Evolutionary conservation across 2,888 invertebrate genomes (phyloP).

Genomic region (Tenodera sinensis): DNA sequence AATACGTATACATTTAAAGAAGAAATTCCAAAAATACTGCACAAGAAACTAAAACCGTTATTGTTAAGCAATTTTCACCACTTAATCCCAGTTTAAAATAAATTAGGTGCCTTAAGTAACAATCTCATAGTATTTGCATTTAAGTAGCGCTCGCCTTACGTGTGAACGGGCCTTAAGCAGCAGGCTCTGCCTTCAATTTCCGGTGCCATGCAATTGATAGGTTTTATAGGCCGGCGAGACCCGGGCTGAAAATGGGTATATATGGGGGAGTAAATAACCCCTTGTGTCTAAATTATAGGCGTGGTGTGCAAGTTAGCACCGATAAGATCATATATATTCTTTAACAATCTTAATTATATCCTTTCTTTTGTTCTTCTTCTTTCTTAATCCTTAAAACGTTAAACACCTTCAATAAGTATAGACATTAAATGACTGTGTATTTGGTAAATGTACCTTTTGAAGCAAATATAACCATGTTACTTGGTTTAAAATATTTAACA

Average conservation of each 20-base stretch:
- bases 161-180: background rate
- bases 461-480: too few relatives aligned
- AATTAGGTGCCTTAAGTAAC: too few relatives aligned
- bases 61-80: too few relatives aligned
- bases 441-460: too few relatives aligned
- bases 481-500: too few relatives aligned
- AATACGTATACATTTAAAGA: too few relatives aligned
- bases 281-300: background rate
- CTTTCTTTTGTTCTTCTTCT: background rate
- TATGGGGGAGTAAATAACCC: background rate
- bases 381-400: background rate
- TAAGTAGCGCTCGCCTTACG: background rate
- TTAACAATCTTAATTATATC: background rate
- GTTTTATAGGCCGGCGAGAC: background rate
- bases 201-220: constrained; percentile 1
- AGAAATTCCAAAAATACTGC: too few relatives aligned
- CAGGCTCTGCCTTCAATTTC: background rate
- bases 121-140: too few relatives aligned
- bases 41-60: too few relatives aligned
- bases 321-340: background rate
- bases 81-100: too few relatives aligned
- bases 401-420: too few relatives aligned
- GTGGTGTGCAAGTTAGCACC: background rate
- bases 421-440: too few relatives aligned
- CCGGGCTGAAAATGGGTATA: background rate